A percentile compares a stretch with the other conserved stretches of the same genome.
phyloP scores from a whole-genome alignment of 2,113 vertebrate species.

The Passer montanus region DNA sequence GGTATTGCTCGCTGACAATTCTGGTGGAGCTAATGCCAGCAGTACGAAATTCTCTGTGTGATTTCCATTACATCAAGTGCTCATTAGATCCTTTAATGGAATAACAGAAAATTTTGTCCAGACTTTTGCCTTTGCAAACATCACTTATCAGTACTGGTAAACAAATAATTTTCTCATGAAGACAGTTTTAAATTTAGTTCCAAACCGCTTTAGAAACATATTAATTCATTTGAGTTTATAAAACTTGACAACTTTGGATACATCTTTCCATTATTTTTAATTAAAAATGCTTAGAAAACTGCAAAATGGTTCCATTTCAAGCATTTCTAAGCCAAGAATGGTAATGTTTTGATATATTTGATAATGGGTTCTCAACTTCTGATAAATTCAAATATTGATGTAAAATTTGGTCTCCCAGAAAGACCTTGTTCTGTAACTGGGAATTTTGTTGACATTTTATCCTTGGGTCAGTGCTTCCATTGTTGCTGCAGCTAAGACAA shows the following conservation, averaged over 20 bases:
- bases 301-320: not conserved
- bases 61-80: not conserved
- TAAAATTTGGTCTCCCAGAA: not conserved
- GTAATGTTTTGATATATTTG: not conserved
- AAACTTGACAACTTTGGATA: not conserved
- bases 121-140: not conserved
- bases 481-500: constrained; percentile 13
- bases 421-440: not conserved
- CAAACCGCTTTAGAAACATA: not conserved
- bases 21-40: not conserved
- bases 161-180: not conserved
- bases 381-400: not conserved
- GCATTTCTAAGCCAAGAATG: not conserved
- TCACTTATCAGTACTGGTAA: not conserved
- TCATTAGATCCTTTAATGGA: not conserved
- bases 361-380: not conserved
- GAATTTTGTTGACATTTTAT: constrained; percentile 10
- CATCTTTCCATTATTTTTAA: not conserved
- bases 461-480: not conserved
- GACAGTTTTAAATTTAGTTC: not conserved
- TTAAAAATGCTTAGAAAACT: not conserved
- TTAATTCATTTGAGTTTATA: not conserved
- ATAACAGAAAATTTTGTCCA: not conserved
- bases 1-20: not conserved
- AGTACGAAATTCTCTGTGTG: not conserved